Evolutionary conservation across 2,888 invertebrate genomes (phyloP).

Genomic region (Rosalia funebris): DNA sequence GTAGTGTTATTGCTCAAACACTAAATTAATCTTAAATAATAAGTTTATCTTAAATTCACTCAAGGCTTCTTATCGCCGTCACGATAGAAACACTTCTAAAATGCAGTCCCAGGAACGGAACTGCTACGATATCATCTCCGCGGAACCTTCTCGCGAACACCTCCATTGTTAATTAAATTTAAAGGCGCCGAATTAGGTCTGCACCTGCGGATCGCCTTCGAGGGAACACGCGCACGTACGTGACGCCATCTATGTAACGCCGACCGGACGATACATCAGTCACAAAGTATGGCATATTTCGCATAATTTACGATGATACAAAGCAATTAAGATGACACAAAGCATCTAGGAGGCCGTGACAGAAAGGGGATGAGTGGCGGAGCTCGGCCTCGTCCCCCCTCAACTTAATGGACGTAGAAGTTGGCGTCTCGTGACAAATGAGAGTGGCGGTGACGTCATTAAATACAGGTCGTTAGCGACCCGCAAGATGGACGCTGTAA

Average conservation of each 20-base stretch:
- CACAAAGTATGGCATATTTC: slow-evolving; percentile 13
- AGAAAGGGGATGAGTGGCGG: slow-evolving; percentile 36
- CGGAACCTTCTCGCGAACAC: too few species aligned
- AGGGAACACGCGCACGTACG: too few species aligned
- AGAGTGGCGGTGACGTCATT: slow-evolving; percentile 49
- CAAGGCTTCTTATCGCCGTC: too few species aligned
- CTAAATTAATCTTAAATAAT: too few species aligned
- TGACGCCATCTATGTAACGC: background rate
- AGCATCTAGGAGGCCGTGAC: slow-evolving; percentile 39
- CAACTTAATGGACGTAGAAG: slow-evolving; percentile 45
- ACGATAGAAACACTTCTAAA: too few species aligned
- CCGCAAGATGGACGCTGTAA: slow-evolving; percentile 46
- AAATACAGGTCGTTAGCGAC: slow-evolving; percentile 49
- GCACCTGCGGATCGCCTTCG: background rate
- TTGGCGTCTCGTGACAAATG: slow-evolving; percentile 48
- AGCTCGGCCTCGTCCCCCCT: slow-evolving; percentile 16
- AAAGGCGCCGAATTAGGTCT: background rate
- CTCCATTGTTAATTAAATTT: too few species aligned
- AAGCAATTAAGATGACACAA: slow-evolving; percentile 43
- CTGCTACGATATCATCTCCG: too few species aligned
- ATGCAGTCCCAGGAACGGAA: too few species aligned
- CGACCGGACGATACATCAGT: background rate
- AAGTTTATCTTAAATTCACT: too few species aligned
- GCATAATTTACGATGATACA: slow-evolving; percentile 38
- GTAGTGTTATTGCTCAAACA: too few species aligned